Evolutionary conservation across 2,888 invertebrate species (phyloP).

Genomic region (Polylopha cassiicola): DNA sequence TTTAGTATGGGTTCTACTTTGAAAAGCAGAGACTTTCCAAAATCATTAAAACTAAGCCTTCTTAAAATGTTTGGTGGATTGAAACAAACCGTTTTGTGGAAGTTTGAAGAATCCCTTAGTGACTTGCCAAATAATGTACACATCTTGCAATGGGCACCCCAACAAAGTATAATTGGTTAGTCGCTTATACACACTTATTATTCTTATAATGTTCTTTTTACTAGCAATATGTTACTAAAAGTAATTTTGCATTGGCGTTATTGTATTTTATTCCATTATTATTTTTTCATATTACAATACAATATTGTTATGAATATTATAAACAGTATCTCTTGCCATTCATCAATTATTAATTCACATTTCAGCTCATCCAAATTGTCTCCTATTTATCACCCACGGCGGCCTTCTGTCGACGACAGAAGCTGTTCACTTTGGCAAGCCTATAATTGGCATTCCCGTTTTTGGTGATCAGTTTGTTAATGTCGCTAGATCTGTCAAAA

Average conservation of each 20-base stretch:
- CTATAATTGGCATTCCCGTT: constrained; percentile 22
- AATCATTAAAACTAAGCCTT: constrained; percentile 27
- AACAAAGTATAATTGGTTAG: constrained; percentile 33
- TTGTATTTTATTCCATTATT: too few relatives aligned
- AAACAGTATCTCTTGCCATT: too few relatives aligned
- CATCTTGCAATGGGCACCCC: constrained; percentile 37
- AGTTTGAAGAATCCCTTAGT: constrained; percentile 34
- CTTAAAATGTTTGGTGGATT: constrained; percentile 36
- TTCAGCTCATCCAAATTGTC: constrained; percentile 23
- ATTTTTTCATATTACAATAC: too few relatives aligned
- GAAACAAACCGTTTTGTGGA: constrained; percentile 46
- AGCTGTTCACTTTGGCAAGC: constrained; percentile 22
- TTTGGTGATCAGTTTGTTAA: constrained; percentile 24
- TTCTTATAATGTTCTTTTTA: too few relatives aligned
- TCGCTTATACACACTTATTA: not conserved
- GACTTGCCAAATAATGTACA: constrained; percentile 36
- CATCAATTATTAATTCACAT: not conserved
- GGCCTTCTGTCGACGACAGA: constrained; percentile 24
- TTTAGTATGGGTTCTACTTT: constrained; percentile 45
- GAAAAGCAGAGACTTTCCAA: constrained; percentile 31
- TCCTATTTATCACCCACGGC: constrained; percentile 24
- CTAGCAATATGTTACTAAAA: too few relatives aligned
- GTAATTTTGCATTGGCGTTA: too few relatives aligned
- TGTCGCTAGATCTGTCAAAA: constrained; percentile 17
- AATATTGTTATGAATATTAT: too few relatives aligned